Evolutionary conservation across 2,113 vertebrate genomes (phyloP).

Genomic region (Cepphus grylle): DNA sequence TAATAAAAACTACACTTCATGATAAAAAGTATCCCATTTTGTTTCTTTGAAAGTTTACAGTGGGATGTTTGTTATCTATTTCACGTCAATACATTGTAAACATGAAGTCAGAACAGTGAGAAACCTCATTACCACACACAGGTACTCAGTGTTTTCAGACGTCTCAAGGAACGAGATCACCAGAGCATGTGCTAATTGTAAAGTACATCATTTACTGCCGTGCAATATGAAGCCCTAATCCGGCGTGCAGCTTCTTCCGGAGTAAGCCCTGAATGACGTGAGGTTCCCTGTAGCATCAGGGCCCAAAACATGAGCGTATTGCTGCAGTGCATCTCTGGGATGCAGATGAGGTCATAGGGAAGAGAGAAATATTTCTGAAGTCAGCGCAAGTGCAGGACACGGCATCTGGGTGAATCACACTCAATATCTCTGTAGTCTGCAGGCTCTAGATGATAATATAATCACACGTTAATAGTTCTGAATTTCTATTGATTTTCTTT

Average conservation of each 20-base stretch:
- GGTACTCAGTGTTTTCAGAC: not conserved
- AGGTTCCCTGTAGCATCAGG: not conserved
- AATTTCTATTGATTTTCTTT: slow-evolving; percentile 2
- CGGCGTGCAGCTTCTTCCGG: not conserved
- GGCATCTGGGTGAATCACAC: not conserved
- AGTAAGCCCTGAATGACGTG: not conserved
- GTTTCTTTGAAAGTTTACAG: not conserved
- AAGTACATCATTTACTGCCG: not conserved
- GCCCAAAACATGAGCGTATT: not conserved
- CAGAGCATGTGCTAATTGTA: not conserved
- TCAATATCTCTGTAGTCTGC: not conserved
- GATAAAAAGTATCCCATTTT: not conserved
- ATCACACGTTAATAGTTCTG: not conserved
- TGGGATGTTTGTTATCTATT: not conserved
- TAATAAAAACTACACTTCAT: not conserved
- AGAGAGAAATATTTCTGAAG: not conserved
- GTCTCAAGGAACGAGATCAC: not conserved
- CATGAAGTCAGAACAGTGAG: not conserved
- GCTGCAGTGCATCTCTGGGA: not conserved
- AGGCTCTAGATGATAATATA: not conserved
- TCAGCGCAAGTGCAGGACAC: not conserved
- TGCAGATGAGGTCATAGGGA: not conserved
- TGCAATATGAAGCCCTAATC: not conserved
- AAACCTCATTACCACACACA: fast-evolving
- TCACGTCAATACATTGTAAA: fast-evolving